Evolutionary conservation across 2,888 invertebrate genomes (phyloP).

Genomic region (Lamproptera curius): DNA sequence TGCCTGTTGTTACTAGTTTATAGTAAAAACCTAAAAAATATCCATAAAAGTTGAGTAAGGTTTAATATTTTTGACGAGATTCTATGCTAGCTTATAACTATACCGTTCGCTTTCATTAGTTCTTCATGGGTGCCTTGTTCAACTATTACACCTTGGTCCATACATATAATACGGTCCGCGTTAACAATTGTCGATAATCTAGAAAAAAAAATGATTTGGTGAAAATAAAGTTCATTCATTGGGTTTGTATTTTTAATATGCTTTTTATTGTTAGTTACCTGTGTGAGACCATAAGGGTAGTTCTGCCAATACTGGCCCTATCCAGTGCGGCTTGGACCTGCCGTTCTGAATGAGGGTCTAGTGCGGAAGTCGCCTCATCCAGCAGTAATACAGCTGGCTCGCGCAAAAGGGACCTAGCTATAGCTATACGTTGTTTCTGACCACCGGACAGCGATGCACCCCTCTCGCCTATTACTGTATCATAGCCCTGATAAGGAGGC

Average conservation of each 20-base stretch:
- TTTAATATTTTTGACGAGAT: no score
- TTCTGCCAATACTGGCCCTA: constrained; percentile 83
- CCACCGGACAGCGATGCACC: constrained; percentile 90
- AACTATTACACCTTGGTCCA: constrained; percentile 84
- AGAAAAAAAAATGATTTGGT: not conserved
- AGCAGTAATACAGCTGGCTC: constrained; percentile 85
- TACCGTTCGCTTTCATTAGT: constrained; percentile 81
- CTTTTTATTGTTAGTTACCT: constrained; percentile 40
- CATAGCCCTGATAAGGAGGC: constrained; percentile 76
- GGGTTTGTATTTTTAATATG: not conserved
- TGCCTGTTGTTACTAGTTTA: constrained; percentile 82
- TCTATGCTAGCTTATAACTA: no score
- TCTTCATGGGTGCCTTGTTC: constrained; percentile 88
- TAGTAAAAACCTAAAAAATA: constrained; percentile 56
- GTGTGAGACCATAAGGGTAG: constrained; percentile 86
- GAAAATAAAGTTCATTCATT: no score
- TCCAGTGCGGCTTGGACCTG: constrained; percentile 89
- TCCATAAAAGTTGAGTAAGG: no score
- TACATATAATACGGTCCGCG: constrained; percentile 83
- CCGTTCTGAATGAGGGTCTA: constrained; percentile 88
- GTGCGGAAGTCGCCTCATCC: constrained; percentile 91
- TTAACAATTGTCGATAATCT: constrained; percentile 84
- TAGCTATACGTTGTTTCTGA: constrained; percentile 90
- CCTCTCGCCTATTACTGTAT: constrained; percentile 88
- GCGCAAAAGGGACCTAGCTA: constrained; percentile 87